Evolutionary conservation across 2,888 invertebrate genomes (phyloP).

Genomic region (Clanis bilineata): DNA sequence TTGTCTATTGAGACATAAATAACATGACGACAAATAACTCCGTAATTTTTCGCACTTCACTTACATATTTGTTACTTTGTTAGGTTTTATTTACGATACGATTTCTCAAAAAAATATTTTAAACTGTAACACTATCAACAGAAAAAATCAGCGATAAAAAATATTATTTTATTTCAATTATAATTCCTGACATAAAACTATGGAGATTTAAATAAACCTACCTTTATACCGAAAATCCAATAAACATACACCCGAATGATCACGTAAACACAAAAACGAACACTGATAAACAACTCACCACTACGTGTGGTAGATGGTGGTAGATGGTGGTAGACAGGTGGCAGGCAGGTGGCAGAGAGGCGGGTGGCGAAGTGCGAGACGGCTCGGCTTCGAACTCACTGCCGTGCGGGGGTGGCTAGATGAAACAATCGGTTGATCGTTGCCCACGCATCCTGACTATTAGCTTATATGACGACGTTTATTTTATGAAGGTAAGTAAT

Average conservation of each 20-base stretch:
- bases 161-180: background rate
- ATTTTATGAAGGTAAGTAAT: background rate
- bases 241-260: background rate
- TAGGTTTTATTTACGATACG: no score
- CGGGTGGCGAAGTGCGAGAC: conserved; percentile 2
- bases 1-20: no score
- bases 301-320: background rate
- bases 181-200: no score
- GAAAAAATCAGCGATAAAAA: background rate
- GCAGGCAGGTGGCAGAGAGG: background rate
- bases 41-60: no score
- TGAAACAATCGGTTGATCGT: conserved; percentile 41
- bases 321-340: background rate
- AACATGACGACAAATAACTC: no score
- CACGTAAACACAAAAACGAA: background rate
- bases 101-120: no score
- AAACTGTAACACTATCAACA: background rate
- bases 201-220: background rate
- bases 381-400: conserved; percentile 25
- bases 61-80: no score
- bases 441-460: conserved; percentile 34
- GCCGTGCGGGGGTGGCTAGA: conserved; percentile 36
- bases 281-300: background rate
- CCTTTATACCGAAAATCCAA: background rate
- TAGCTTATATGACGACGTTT: background rate